phyloP scores from a whole-genome alignment of 1,140 invertebrate species.

The Aphaenogaster floridana region DNA sequence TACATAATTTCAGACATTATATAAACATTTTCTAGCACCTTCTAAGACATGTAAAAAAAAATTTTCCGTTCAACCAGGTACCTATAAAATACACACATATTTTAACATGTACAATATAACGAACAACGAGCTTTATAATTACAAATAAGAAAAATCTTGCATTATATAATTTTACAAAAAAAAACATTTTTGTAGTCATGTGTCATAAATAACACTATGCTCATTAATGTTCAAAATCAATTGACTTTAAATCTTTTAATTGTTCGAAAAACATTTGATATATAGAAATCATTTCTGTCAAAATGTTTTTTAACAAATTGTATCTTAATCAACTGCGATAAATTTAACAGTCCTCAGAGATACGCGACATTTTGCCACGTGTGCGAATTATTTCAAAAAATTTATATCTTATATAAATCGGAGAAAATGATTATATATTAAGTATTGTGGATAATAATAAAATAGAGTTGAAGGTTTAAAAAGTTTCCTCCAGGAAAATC shows the following conservation, averaged over 20 bases:
- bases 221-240: not conserved
- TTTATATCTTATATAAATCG: not conserved
- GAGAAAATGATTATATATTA: not conserved
- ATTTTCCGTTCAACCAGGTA: not conserved
- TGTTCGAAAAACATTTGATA: not conserved
- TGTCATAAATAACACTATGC: not conserved
- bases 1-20: not conserved
- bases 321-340: not conserved
- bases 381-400: not conserved
- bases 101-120: not conserved
- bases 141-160: not conserved
- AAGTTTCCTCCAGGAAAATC: not conserved
- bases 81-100: not conserved
- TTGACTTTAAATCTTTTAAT: not conserved
- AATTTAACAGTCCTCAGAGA: not conserved
- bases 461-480: not conserved
- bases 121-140: not conserved
- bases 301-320: not conserved
- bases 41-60: not conserved
- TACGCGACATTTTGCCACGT: not conserved
- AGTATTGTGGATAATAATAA: not conserved
- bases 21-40: not conserved
- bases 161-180: not conserved
- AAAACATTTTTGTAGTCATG: not conserved
- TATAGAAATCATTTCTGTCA: not conserved